Conservation (phyloP, 2,888 invertebrate species). For the Scaptomyza flava region DNA sequence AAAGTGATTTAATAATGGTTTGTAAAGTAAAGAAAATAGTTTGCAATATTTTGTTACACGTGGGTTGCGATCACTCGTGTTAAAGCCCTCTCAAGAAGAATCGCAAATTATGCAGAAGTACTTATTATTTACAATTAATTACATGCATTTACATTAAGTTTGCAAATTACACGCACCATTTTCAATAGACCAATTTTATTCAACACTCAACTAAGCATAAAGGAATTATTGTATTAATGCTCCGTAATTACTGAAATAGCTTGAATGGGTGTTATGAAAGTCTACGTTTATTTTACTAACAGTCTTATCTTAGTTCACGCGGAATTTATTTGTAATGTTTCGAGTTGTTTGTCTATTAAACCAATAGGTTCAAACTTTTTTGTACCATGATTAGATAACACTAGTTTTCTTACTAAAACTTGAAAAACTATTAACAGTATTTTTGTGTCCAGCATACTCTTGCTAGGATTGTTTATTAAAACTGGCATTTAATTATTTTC, state of each 20-base stretch:
- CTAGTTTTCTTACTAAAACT: too few species aligned
- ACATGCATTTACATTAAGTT: background rate
- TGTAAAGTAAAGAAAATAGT: background rate
- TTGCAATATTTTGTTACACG: background rate
- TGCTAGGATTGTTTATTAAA: conserved; percentile 48
- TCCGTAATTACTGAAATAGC: conserved; percentile 3
- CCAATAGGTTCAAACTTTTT: too few species aligned
- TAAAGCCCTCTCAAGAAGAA: background rate
- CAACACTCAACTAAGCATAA: conserved; percentile 18
- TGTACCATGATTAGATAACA: too few species aligned
- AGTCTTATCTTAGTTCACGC: background rate
- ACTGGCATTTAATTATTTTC: conserved; percentile 71
- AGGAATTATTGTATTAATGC: conserved; percentile 14
- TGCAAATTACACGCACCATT: conserved; percentile 47
- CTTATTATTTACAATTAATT: conserved; percentile 52
- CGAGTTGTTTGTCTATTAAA: too few species aligned
- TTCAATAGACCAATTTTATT: conserved; percentile 22
- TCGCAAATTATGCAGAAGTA: conserved; percentile 23
- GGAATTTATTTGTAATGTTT: background rate
- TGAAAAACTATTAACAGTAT: too few species aligned
- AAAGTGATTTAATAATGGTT: background rate
- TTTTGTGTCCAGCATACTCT: conserved; percentile 2
- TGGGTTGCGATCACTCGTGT: background rate
- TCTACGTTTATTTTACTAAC: background rate
- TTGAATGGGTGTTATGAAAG: background rate